phyloP scores from a whole-genome alignment of 2,888 invertebrate species.

The Cheilosia impressa region DNA sequence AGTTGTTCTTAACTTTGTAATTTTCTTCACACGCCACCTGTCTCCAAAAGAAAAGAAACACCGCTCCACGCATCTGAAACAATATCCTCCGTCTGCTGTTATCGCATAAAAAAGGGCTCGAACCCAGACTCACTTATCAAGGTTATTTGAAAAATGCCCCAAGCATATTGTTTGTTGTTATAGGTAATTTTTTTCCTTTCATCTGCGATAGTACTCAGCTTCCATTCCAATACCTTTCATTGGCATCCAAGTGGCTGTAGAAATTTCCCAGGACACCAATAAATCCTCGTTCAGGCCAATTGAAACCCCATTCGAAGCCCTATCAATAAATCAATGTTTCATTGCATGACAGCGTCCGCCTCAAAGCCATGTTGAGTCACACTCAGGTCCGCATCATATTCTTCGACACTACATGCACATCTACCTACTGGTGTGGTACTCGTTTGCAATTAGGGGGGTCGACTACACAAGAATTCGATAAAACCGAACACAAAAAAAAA shows the following conservation, averaged over 20 bases:
- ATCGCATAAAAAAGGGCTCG: not conserved
- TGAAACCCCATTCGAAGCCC: conserved; percentile 62
- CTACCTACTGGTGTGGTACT: conserved; percentile 10
- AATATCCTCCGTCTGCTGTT: not conserved
- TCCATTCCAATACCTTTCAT: conserved; percentile 58
- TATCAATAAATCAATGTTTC: conserved; percentile 66
- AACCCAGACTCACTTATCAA: conserved; percentile 3
- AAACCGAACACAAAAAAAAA: conserved; percentile 15
- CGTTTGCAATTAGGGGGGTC: conserved; percentile 58
- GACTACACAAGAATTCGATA: conserved; percentile 62
- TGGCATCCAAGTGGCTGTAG: conserved; percentile 50
- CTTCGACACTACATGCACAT: conserved; percentile 10
- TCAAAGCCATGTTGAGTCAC: conserved; percentile 52
- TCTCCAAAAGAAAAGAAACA: not conserved
- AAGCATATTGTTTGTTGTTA: not conserved
- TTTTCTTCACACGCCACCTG: conserved; percentile 22
- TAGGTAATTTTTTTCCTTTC: not conserved
- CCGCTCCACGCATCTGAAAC: conserved; percentile 1
- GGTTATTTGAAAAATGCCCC: conserved; percentile 24
- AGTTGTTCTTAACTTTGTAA: conserved; percentile 20
- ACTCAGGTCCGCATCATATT: conserved; percentile 52
- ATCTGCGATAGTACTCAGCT: not conserved
- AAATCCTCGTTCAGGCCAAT: conserved; percentile 63
- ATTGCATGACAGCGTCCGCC: conserved; percentile 52
- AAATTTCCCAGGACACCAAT: conserved; percentile 62